phyloP scores from a whole-genome alignment of 2,113 vertebrate genomes.

The Caranx ignobilis region DNA sequence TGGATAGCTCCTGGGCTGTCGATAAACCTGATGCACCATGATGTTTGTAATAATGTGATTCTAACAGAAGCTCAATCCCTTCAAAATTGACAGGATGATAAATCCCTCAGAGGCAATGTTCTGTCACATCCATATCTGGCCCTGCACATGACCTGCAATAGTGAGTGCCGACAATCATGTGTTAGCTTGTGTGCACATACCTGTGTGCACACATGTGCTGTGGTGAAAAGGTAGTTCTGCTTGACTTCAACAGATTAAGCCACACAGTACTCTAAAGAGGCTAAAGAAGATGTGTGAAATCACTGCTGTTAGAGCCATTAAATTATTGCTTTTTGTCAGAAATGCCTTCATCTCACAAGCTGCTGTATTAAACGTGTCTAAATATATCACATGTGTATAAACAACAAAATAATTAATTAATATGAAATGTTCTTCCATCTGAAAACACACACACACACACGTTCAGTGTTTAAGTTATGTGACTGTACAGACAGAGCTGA shows the following conservation, averaged over 20 bases:
- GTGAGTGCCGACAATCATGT: conserved; percentile 21
- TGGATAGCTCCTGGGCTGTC: conserved; percentile 21
- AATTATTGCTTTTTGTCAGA: neutral
- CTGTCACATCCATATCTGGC: conserved; percentile 12
- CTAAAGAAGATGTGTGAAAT: neutral
- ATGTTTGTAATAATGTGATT: conserved; percentile 22
- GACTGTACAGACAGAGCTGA: neutral
- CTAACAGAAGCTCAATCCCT: conserved; percentile 38
- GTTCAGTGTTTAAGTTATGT: neutral
- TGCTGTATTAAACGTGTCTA: too few relatives aligned
- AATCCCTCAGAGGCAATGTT: conserved; percentile 33
- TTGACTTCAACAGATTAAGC: conserved; percentile 21
- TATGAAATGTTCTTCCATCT: neutral
- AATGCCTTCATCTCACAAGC: too few relatives aligned
- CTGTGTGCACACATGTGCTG: neutral
- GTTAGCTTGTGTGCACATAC: neutral
- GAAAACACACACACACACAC: neutral
- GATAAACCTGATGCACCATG: conserved; percentile 1
- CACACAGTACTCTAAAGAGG: neutral
- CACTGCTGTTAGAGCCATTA: neutral
- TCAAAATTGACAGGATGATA: conserved; percentile 52
- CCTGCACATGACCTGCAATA: conserved; percentile 33
- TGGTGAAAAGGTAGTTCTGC: conserved; percentile 7
- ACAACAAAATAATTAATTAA: too few relatives aligned
- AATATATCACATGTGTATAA: too few relatives aligned